A percentile compares a stretch with the other conserved stretches of the same genome.
Conservation (phyloP, 2,113 vertebrate species). For the Pterophyllum scalare region DNA sequence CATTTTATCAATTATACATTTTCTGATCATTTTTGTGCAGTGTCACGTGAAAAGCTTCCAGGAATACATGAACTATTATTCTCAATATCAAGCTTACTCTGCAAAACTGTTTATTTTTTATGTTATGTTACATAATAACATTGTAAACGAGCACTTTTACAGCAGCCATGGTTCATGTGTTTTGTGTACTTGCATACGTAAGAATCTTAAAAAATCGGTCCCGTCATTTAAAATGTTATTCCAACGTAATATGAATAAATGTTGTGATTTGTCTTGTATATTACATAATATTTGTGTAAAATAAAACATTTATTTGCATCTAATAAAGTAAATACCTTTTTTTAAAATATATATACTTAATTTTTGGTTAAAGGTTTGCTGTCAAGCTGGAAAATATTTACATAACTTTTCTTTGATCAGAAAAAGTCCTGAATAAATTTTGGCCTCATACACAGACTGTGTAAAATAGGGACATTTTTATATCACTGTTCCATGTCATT, state of each 20-base stretch:
- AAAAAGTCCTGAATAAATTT: not conserved
- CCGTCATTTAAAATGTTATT: not conserved
- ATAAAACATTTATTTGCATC: not conserved
- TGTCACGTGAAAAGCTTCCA: conserved; percentile 5
- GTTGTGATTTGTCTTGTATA: not conserved
- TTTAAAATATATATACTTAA: not conserved
- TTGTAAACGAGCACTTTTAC: conserved; percentile 12
- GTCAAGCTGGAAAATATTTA: no score
- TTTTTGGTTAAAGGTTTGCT: not conserved
- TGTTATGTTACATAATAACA: not conserved
- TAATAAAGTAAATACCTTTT: not conserved
- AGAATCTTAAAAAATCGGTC: not conserved
- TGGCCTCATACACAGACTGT: not conserved
- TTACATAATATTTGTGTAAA: not conserved
- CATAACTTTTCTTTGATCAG: not conserved
- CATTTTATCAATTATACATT: not conserved
- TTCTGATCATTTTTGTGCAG: not conserved
- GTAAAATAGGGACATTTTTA: not conserved
- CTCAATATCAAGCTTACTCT: not conserved
- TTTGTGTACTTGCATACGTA: not conserved
- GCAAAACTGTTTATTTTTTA: conserved; percentile 16
- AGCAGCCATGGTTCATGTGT: not conserved
- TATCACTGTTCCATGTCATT: not conserved
- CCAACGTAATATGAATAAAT: not conserved
- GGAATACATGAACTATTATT: not conserved